Conservation (phyloP, 1,140 invertebrate genomes). For the Zaprionus africanus region DNA sequence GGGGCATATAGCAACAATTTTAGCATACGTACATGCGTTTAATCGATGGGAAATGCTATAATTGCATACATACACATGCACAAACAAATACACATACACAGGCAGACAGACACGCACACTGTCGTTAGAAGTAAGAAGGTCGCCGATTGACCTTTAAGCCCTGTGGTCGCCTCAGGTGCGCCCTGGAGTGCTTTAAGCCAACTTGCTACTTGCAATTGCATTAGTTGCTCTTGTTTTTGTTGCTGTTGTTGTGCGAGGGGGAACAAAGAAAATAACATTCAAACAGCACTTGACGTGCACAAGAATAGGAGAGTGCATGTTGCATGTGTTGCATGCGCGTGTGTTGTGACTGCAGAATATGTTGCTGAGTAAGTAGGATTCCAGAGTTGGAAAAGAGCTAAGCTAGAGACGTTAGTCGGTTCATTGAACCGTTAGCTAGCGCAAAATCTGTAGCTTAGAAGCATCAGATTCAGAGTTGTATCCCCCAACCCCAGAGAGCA, state of each 20-base stretch:
- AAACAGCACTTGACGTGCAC: conserved; percentile 59
- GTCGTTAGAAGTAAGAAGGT: conserved; percentile 55
- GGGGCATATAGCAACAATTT: conserved; percentile 23
- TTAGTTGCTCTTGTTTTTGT: conserved; percentile 11
- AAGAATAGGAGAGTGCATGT: conserved; percentile 41
- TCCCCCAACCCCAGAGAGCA: not conserved
- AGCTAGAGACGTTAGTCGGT: conserved; percentile 70
- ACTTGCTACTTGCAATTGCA: not conserved
- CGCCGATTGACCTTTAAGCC: conserved; percentile 70
- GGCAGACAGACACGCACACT: conserved; percentile 39
- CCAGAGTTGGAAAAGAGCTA: conserved; percentile 31
- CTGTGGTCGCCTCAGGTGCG: conserved; percentile 18
- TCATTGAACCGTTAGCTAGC: conserved; percentile 69
- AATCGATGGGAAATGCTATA: conserved; percentile 76
- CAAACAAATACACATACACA: not conserved
- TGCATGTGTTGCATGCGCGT: conserved; percentile 22
- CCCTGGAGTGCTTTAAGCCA: conserved; percentile 16
- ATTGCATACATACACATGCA: conserved; percentile 51
- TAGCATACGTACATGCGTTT: conserved; percentile 63
- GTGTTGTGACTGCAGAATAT: conserved; percentile 3
- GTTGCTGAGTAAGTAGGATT: conserved; percentile 21
- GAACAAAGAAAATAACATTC: conserved; percentile 66
- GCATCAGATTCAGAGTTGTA: conserved; percentile 10
- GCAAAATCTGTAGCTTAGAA: conserved; percentile 56
- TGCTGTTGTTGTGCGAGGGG: conserved; percentile 23